phyloP scores from a whole-genome alignment of 2,797 vertebrate species.

The Clamator glandarius region DNA sequence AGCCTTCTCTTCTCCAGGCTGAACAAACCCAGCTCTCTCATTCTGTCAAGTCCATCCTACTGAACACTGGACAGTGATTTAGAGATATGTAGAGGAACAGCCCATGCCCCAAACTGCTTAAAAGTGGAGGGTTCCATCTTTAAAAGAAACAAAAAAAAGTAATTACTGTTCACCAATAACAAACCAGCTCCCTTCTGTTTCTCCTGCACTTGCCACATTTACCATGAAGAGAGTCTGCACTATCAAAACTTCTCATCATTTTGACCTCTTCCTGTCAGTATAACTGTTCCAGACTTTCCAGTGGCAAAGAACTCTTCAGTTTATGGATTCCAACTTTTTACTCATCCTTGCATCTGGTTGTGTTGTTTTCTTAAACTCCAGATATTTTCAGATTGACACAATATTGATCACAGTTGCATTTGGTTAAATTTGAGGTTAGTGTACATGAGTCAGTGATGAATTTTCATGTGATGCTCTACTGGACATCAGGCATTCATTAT shows the following conservation, averaged over 20 bases:
- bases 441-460: constrained; percentile 43
- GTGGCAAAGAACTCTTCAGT: constrained; percentile 13
- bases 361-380: constrained; percentile 41
- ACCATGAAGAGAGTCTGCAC: background rate
- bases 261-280: background rate
- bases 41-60: background rate
- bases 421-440: constrained; percentile 56
- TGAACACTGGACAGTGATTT: background rate
- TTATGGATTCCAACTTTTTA: background rate
- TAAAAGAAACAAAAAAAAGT: background rate
- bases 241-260: constrained; percentile 32
- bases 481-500: constrained; percentile 54
- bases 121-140: background rate
- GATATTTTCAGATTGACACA: constrained; percentile 53
- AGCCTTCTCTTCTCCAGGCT: too few relatives aligned
- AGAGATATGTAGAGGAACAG: background rate
- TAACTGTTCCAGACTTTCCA: constrained; percentile 13
- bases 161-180: too few relatives aligned
- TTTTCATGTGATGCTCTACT: constrained; percentile 16
- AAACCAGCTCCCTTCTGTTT: background rate
- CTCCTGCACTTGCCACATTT: background rate
- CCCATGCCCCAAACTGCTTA: background rate
- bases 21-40: too few relatives aligned
- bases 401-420: constrained; percentile 52
- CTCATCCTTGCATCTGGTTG: constrained; percentile 57